phyloP scores from a whole-genome alignment of 2,797 vertebrate species.

The Sebastes trivittatus region DNA sequence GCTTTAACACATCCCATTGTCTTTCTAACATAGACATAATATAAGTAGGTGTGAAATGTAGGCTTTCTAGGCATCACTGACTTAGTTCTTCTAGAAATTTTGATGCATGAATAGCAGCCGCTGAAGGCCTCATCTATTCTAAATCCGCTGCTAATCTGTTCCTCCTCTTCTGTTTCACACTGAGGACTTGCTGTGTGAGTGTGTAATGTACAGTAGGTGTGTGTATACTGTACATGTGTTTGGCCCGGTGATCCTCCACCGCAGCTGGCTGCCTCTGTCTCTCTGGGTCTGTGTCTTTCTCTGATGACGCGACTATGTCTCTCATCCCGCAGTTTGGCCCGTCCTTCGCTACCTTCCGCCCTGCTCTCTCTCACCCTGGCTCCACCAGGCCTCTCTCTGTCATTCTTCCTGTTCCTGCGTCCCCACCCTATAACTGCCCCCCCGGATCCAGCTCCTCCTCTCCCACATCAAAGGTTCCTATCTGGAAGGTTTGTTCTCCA shows the following conservation, averaged over 20 bases:
- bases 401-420: slow-evolving; percentile 87
- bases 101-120: not conserved
- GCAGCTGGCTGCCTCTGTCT: slow-evolving; percentile 12
- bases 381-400: slow-evolving; percentile 94
- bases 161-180: slow-evolving; percentile 13
- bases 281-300: slow-evolving; percentile 10
- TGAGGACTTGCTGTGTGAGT: slow-evolving; percentile 6
- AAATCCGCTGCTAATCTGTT: not conserved
- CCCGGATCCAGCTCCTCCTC: slow-evolving; percentile 96
- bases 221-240: slow-evolving; percentile 6
- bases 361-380: slow-evolving; percentile 94
- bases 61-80: not conserved
- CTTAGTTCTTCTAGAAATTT: not conserved
- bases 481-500: slow-evolving; percentile 99
- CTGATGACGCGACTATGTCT: slow-evolving; percentile 77
- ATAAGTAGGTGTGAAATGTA: not conserved
- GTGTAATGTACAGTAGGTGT: not conserved
- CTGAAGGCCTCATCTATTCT: not conserved
- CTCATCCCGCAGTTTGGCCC: slow-evolving; percentile 90
- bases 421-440: slow-evolving; percentile 96
- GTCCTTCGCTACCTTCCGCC: slow-evolving; percentile 97
- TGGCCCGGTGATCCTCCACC: slow-evolving; percentile 12
- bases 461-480: slow-evolving; percentile 99
- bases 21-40: slow-evolving; percentile 14
- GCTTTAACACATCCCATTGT: slow-evolving; percentile 4